Base-by-base conservation (phyloP, 23 tunicate genomes). In the Halocynthia aurantium region DNA sequence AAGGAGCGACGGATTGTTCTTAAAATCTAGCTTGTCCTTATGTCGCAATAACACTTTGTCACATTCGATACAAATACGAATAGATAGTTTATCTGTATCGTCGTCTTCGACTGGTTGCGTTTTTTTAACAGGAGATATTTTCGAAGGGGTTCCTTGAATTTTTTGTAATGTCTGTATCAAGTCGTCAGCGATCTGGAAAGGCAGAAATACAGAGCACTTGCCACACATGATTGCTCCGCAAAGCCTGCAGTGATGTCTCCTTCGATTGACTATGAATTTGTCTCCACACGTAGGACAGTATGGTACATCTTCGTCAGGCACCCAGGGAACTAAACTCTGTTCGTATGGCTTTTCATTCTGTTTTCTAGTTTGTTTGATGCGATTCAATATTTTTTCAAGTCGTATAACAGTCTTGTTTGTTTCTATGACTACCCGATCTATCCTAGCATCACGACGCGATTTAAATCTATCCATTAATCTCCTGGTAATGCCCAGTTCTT, bases 201-300 rank as follows among this genome's bases (percentile, higher is more conserved):
- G 52, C 57, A 92, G 50, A 62, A 82, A 92, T 11, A 82, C 52
- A 15, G 98, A 92, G 69, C 98, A 92, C 61, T 77, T 85, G n/a
- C 82, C 79, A 52, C 98, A 92, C 98, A 92, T 92, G 85, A 92
- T 92, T 52, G 92, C 68, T 21, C 98, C 98, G 70, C 98, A 92
- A 8, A 92, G 71, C 62, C 98, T 74, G 61, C 98, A 92, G 75
- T 92, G 98, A 75, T 92, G 98, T 69, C 87, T 78, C 52, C 98
- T 66, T 69, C 98, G 63, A 6, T 84, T 62, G 9, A 92, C 77
- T 55, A 76, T 80, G 57, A 92, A 92, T n/a, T 76, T 73, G 55
- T 78, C 84, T 6, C 98, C 98, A 74, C 98, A 92, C 19, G 91
- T 82, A 7, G 98, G 98, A 53, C 98, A 92, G 70, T 63, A 92